These are phyloP conservation scores for Vidua macroura DNA, from an alignment of 2,113 vertebrate species.

Conservation along the genomic window DNA sequence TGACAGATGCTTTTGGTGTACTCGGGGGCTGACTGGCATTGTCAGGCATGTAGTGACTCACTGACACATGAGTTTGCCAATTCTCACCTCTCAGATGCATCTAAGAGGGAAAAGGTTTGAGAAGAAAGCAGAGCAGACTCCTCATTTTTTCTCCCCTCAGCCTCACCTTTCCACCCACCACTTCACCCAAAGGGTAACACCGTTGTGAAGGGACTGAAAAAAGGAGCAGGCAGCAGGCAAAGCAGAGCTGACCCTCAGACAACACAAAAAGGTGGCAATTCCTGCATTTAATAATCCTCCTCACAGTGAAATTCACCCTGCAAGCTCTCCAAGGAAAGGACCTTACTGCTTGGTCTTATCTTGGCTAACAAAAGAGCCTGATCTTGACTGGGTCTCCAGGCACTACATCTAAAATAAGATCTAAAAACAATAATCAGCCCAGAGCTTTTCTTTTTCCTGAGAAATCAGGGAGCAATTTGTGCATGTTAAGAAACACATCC, in stretches of 20 bases:
- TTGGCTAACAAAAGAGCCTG: background rate
- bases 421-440: background rate
- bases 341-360: background rate
- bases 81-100: background rate
- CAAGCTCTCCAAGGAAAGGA: background rate
- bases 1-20: background rate
- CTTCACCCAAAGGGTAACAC: background rate
- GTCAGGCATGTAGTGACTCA: background rate
- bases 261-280: background rate
- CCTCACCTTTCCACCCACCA: background rate
- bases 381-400: background rate
- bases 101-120: background rate
- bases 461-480: constrained; percentile 34
- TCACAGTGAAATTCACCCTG: background rate
- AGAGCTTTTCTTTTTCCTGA: background rate
- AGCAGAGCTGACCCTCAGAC: background rate
- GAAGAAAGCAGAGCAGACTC: background rate
- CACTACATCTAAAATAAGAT: background rate
- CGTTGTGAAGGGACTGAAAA: background rate
- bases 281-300: background rate
- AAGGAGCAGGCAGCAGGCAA: background rate
- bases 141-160: background rate
- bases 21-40: background rate
- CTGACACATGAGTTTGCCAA: background rate
- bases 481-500: background rate